phyloP scores from a whole-genome alignment of 1,140 invertebrate species.

The Ceratitis capitata region DNA sequence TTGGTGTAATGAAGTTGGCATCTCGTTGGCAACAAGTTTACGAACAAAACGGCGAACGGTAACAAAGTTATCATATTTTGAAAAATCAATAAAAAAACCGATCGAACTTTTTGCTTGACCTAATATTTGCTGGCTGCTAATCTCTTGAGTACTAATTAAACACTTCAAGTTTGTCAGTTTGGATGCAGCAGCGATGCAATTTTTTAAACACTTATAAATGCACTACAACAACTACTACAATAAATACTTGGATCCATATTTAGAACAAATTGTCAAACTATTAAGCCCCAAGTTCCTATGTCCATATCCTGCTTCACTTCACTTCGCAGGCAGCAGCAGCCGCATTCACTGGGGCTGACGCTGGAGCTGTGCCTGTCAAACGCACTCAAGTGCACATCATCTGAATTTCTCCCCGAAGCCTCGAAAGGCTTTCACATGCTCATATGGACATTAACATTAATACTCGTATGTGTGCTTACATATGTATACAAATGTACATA shows the following conservation, averaged over 20 bases:
- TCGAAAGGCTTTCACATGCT: background rate
- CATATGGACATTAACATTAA: background rate
- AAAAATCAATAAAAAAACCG: no score
- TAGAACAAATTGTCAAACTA: background rate
- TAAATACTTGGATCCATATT: background rate
- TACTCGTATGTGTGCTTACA: no score
- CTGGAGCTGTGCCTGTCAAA: background rate
- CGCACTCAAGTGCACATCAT: background rate
- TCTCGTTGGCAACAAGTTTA: no score
- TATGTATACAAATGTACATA: no score
- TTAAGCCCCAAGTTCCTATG: background rate
- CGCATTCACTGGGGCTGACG: no score
- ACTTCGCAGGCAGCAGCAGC: no score
- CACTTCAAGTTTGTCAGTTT: background rate
- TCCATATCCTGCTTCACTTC: background rate
- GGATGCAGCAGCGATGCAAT: background rate
- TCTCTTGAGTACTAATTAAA: no score
- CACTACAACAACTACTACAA: background rate
- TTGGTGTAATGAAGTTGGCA: no score
- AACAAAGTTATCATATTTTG: no score
- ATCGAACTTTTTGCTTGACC: no score
- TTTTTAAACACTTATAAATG: background rate
- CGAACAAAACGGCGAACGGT: no score
- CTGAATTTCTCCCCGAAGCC: background rate
- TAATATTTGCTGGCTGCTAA: no score